A percentile compares a stretch with the other conserved stretches of the same genome.
phyloP scores from a whole-genome alignment of 2,888 invertebrate genomes.

The Drosophila bunnanda region DNA sequence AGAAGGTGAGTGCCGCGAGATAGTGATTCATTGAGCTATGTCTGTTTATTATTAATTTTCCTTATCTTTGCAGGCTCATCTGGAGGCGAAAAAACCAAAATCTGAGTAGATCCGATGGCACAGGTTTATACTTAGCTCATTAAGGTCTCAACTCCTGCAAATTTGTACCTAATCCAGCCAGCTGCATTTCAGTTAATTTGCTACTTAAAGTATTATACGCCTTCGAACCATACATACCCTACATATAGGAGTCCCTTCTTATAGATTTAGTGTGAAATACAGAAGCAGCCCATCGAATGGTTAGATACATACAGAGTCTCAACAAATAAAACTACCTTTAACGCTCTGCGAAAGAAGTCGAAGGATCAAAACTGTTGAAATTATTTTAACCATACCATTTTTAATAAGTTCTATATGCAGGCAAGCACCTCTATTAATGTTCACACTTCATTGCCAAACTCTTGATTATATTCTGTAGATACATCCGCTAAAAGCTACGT shows the following conservation, averaged over 20 bases:
- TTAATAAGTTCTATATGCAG: too few species aligned
- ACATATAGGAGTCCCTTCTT: background rate
- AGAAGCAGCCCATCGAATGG: constrained; percentile 23
- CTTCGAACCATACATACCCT: constrained; percentile 33
- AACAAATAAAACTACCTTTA: background rate
- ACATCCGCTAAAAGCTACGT: background rate
- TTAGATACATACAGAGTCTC: constrained; percentile 17
- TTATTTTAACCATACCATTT: too few species aligned
- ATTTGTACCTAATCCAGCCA: constrained; percentile 35
- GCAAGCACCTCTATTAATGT: too few species aligned
- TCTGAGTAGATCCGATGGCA: constrained; percentile 44
- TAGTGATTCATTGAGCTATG: background rate
- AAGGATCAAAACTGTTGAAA: too few species aligned
- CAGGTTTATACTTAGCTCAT: constrained; percentile 7
- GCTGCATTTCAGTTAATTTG: constrained; percentile 29
- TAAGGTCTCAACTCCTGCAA: constrained; percentile 21
- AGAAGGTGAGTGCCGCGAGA: constrained; percentile 82
- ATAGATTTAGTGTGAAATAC: constrained; percentile 1
- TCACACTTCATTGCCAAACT: background rate
- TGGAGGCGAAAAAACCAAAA: constrained; percentile 53
- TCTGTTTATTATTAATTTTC: too few species aligned
- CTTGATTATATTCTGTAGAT: background rate
- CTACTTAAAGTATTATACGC: constrained; percentile 69
- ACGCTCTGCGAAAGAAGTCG: too few species aligned
- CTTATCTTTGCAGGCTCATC: constrained; percentile 44